phyloP scores from a whole-genome alignment of 2,888 invertebrate genomes.

The Aphodius granarius region DNA sequence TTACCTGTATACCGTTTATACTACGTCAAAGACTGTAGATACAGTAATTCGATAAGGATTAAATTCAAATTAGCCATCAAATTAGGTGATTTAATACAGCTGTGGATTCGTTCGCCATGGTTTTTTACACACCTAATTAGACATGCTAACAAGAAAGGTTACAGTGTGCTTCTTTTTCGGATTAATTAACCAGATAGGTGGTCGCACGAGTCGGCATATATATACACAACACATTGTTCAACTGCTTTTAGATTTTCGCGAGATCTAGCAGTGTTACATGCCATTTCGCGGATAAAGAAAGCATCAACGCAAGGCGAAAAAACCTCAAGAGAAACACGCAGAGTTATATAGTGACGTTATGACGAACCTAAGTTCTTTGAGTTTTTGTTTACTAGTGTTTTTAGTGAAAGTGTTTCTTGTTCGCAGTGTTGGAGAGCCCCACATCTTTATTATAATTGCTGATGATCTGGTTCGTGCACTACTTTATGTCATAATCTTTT shows the following conservation, averaged over 20 bases:
- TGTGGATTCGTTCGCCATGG: not conserved
- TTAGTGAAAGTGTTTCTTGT: conserved; percentile 10
- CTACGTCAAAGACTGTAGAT: not conserved
- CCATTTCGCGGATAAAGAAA: not conserved
- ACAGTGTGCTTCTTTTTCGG: conserved; percentile 18
- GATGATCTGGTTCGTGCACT: conserved; percentile 71
- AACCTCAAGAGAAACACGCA: not conserved
- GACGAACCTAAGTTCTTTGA: conserved; percentile 4
- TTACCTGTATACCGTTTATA: not conserved
- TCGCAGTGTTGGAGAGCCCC: conserved; percentile 50
- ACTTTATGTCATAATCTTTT: not conserved
- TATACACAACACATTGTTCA: conserved; percentile 17
- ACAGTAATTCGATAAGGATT: not conserved
- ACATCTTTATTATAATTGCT: conserved; percentile 74
- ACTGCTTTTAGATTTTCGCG: conserved; percentile 21
- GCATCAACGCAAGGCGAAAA: not conserved
- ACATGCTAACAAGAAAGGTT: conserved; percentile 30
- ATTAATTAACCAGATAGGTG: conserved; percentile 21
- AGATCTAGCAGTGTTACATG: conserved; percentile 22
- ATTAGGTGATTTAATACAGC: not conserved
- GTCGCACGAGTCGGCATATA: conserved; percentile 4
- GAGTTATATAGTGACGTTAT: not conserved
- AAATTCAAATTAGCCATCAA: not conserved
- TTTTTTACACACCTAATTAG: conserved; percentile 26
- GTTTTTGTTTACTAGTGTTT: conserved; percentile 14